A percentile compares a stretch with the other conserved stretches of the same genome.
Evolutionary conservation across 2,113 vertebrate genomes (phyloP).

Genomic region (Notothenia rossii): DNA sequence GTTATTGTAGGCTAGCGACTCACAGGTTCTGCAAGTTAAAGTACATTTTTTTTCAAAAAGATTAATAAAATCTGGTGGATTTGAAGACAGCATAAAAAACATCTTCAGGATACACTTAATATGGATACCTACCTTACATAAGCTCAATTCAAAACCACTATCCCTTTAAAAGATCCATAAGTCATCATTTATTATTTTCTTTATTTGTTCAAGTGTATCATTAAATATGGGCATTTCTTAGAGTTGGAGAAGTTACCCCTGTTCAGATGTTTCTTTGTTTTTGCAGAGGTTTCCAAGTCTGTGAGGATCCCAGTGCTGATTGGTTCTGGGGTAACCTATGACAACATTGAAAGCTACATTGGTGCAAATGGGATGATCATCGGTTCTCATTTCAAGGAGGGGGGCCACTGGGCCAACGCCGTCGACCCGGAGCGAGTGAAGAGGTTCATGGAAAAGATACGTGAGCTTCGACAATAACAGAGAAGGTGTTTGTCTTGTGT

Average conservation of each 20-base stretch:
- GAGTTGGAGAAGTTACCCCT: too few species aligned
- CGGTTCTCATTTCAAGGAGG: constrained; percentile 90
- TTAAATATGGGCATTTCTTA: background rate
- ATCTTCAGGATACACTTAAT: too few species aligned
- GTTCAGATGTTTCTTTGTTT: constrained; percentile 13
- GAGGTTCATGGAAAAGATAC: constrained; percentile 86
- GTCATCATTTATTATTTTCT: background rate
- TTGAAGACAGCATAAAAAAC: too few species aligned
- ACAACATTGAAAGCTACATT: constrained; percentile 83
- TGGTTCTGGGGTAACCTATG: constrained; percentile 89
- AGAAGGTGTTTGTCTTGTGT: background rate
- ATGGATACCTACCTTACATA: too few species aligned
- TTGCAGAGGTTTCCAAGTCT: constrained; percentile 81
- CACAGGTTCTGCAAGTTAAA: too few species aligned
- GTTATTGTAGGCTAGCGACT: too few species aligned
- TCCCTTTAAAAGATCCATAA: background rate
- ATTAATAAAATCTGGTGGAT: too few species aligned
- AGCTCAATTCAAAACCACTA: too few species aligned
- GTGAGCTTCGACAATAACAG: constrained; percentile 76
- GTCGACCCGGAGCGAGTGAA: constrained; percentile 82
- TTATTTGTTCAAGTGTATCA: background rate
- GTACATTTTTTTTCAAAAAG: too few species aligned
- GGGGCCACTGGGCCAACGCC: constrained; percentile 86
- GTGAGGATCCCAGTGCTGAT: constrained; percentile 85
- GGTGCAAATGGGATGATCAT: constrained; percentile 84